Conservation (phyloP, 2,113 vertebrate species). For the Peromyscus leucopus region DNA sequence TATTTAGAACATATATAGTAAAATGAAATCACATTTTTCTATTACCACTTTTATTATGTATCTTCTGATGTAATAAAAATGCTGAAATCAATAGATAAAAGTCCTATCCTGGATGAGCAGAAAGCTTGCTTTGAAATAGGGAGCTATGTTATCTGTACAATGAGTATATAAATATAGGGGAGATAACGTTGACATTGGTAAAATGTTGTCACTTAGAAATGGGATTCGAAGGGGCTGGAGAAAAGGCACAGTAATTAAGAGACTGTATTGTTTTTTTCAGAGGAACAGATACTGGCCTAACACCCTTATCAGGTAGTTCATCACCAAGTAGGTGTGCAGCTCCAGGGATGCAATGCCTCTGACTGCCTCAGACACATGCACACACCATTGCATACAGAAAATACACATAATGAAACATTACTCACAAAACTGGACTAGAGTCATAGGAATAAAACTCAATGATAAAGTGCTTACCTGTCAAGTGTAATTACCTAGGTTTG, state of each 20-base stretch:
- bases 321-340: too few relatives aligned
- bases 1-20: background rate
- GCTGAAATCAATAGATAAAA: background rate
- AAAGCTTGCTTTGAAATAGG: background rate
- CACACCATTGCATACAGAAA: too few relatives aligned
- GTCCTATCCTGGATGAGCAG: background rate
- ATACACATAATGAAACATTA: background rate
- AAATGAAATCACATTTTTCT: background rate
- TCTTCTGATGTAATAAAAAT: background rate
- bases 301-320: background rate
- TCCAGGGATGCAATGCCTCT: background rate
- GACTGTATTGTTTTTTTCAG: background rate
- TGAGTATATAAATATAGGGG: background rate
- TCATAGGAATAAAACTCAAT: background rate
- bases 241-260: background rate
- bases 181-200: background rate
- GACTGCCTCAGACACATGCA: background rate
- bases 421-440: too few relatives aligned
- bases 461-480: too few relatives aligned
- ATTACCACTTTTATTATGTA: background rate
- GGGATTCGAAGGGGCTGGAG: background rate
- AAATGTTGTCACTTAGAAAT: background rate
- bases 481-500: background rate
- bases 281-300: background rate
- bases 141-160: background rate